Conservation (phyloP, 2,888 invertebrate genomes). For the Ashinkailepas kermadecensis region DNA sequence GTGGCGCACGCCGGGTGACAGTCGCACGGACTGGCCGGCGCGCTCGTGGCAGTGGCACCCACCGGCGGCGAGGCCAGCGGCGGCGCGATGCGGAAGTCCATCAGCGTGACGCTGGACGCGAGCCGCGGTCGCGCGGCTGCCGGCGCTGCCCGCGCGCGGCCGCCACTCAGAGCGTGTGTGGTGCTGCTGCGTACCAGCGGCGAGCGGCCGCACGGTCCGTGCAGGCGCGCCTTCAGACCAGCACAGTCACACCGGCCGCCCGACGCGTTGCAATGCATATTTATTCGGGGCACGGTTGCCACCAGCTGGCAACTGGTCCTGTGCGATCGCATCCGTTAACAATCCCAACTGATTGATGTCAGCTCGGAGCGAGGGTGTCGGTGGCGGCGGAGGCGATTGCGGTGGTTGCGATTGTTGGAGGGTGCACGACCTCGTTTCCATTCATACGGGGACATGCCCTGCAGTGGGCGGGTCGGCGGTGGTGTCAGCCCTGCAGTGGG, state of each 20-base stretch:
- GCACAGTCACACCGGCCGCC: conserved; percentile 17
- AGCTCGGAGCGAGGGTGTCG: not conserved
- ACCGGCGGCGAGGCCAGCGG: not conserved
- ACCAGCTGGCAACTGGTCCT: not conserved
- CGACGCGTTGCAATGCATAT: not conserved
- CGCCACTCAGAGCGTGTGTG: not conserved
- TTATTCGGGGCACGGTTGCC: not conserved
- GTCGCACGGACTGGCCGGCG: conserved; percentile 17
- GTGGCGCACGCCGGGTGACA: not conserved
- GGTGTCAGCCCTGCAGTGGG: too few species aligned
- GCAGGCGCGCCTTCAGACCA: not conserved
- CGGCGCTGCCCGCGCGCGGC: not conserved
- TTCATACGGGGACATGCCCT: too few species aligned
- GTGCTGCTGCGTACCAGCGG: conserved; percentile 4
- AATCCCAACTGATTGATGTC: too few species aligned
- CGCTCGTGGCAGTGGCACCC: not conserved
- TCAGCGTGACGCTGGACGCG: conserved; percentile 4
- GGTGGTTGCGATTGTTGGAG: not conserved
- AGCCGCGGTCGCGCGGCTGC: not conserved
- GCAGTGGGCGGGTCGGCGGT: too few species aligned
- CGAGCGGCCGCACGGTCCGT: not conserved
- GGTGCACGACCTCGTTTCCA: not conserved
- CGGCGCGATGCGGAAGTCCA: not conserved
- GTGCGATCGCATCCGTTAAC: not conserved
- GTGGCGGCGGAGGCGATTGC: not conserved